These are phyloP conservation scores for Hippolais icterina DNA, from an alignment of 2,113 vertebrate genomes.

Conservation along the genomic window DNA sequence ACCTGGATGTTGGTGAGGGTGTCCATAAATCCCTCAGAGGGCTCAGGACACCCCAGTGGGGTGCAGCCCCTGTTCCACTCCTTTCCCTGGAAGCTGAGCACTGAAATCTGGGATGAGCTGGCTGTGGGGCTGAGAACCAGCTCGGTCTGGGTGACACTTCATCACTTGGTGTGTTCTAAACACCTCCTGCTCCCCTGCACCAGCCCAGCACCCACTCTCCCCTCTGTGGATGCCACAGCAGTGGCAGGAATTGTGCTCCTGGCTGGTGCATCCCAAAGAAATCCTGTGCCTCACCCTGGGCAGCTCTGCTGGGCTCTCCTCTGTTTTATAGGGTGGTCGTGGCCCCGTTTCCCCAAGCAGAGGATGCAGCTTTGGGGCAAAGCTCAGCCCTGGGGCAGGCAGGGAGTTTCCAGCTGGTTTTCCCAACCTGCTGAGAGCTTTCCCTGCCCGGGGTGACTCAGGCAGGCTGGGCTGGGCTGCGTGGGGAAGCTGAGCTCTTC, in stretches of 20 bases:
- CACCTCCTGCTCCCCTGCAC: neutral
- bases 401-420: neutral
- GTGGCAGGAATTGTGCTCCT: neutral
- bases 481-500: neutral
- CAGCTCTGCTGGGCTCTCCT: neutral
- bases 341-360: accelerated
- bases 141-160: neutral
- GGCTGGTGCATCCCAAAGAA: neutral
- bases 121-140: neutral
- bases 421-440: neutral
- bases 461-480: neutral
- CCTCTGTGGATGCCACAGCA: accelerated
- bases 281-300: neutral
- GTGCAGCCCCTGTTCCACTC: accelerated
- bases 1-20: accelerated
- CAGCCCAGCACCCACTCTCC: neutral
- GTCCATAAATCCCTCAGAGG: neutral
- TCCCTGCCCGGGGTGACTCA: neutral
- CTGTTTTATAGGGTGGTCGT: accelerated
- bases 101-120: accelerated
- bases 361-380: neutral
- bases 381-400: neutral
- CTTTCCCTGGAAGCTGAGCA: neutral
- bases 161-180: neutral
- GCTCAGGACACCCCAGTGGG: accelerated